These are phyloP conservation scores for Zingel zingel DNA, from an alignment of 2,113 vertebrate species.

Conservation along the genomic window DNA sequence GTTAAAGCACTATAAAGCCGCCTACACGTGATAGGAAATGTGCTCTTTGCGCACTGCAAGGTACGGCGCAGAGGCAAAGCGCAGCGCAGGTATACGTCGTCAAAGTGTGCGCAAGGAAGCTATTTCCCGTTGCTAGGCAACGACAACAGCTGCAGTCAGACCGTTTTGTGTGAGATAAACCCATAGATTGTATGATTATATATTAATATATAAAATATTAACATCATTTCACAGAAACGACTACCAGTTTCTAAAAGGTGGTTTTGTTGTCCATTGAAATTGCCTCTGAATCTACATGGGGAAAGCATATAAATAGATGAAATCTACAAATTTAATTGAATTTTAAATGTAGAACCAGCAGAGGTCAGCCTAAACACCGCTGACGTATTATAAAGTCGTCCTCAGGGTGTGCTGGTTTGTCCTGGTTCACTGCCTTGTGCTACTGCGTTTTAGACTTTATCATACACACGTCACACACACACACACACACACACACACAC, in stretches of 20 bases:
- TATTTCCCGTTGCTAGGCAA: no score
- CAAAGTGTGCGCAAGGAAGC: no score
- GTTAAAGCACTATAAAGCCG: background rate
- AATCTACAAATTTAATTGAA: background rate
- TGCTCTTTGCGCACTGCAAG: no score
- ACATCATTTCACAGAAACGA: background rate
- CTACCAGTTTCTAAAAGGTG: background rate
- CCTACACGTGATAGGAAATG: no score
- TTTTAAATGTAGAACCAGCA: background rate
- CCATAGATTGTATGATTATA: no score
- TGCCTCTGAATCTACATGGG: background rate
- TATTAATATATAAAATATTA: background rate
- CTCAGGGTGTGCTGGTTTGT: constrained; percentile 4
- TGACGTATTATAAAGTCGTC: constrained; percentile 5
- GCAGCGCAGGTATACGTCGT: no score
- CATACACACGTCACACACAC: background rate
- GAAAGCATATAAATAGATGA: background rate
- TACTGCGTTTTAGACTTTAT: background rate
- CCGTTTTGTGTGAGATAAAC: no score
- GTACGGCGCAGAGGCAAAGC: no score
- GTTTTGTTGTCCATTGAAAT: background rate
- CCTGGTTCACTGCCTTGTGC: background rate
- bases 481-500: no score
- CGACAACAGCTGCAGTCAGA: no score
- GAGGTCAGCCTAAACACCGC: background rate